phyloP scores from a whole-genome alignment of 2,113 vertebrate genomes.

The Rhynchopsitta pachyrhyncha region DNA sequence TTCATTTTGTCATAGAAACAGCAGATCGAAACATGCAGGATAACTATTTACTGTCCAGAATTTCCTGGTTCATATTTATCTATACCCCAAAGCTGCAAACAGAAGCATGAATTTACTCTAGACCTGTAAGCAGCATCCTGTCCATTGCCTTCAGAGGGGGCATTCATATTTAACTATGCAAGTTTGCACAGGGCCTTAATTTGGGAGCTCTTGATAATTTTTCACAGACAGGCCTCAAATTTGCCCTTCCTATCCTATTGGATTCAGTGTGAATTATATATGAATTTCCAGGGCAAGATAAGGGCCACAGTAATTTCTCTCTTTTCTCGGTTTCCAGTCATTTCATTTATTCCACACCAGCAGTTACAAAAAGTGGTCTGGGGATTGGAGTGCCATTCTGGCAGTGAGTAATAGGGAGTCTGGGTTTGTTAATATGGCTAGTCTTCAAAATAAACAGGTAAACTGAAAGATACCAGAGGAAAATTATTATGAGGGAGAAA shows the following conservation, averaged over 20 bases:
- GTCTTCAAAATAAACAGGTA: conserved; percentile 51
- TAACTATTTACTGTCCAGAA: not conserved
- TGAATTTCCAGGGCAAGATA: conserved; percentile 30
- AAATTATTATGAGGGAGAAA: not conserved
- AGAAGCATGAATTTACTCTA: not conserved
- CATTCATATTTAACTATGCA: not conserved
- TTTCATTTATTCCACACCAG: conserved; percentile 58
- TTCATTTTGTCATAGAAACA: not conserved
- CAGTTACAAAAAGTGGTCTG: conserved; percentile 16
- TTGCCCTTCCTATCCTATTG: not conserved
- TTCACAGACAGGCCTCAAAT: not conserved
- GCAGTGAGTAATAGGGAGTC: conserved; percentile 3
- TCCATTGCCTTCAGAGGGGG: not conserved
- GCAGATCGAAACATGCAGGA: not conserved
- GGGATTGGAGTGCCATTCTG: not conserved
- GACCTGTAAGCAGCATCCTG: not conserved
- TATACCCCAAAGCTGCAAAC: not conserved
- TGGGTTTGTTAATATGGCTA: not conserved
- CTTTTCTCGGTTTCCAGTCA: not conserved
- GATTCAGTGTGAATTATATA: conserved; percentile 26
- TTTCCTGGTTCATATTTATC: not conserved
- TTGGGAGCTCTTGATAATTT: not conserved
- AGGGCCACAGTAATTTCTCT: conserved; percentile 33
- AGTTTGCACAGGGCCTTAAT: not conserved
- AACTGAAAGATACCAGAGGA: conserved; percentile 8